Conservation (phyloP, 1,140 invertebrate species). For the Zeugodacus cucurbitae region DNA sequence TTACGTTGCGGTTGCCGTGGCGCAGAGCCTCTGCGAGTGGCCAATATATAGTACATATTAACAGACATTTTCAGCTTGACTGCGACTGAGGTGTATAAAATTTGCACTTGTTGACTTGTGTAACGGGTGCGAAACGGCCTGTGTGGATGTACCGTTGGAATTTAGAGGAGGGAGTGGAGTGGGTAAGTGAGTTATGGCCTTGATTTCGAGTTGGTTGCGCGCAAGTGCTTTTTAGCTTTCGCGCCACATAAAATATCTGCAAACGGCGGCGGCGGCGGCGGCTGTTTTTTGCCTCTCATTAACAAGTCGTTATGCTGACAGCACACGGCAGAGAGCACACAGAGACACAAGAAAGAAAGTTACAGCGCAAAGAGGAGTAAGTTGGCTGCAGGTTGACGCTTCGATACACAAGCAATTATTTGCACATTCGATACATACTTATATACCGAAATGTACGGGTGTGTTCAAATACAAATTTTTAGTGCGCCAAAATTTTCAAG, state of each 20-base stretch:
- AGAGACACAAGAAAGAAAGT: not conserved
- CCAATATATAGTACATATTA: too few relatives aligned
- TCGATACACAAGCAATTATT: not conserved
- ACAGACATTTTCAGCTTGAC: not conserved
- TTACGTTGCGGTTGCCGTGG: not conserved
- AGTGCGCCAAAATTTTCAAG: too few relatives aligned
- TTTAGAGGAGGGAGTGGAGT: not conserved
- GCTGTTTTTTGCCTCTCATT: conserved; percentile 4
- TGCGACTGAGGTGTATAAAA: not conserved
- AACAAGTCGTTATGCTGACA: conserved; percentile 9
- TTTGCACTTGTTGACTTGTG: not conserved
- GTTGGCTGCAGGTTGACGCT: not conserved
- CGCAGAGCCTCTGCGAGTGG: not conserved
- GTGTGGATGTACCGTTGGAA: not conserved
- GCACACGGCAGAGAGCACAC: not conserved
- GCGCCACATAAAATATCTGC: not conserved
- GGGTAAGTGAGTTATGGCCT: not conserved
- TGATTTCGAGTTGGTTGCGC: not conserved
- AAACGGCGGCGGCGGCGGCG: too few relatives aligned
- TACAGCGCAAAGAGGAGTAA: not conserved
- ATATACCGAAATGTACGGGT: not conserved
- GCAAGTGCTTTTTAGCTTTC: not conserved
- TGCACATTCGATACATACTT: not conserved
- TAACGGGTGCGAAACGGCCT: not conserved
- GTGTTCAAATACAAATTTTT: not conserved